Evolutionary conservation across 2,797 vertebrate species (phyloP), one percentile per base, ranked within the genome.

Genomic region (Pagetopsis macropterus): DNA sequence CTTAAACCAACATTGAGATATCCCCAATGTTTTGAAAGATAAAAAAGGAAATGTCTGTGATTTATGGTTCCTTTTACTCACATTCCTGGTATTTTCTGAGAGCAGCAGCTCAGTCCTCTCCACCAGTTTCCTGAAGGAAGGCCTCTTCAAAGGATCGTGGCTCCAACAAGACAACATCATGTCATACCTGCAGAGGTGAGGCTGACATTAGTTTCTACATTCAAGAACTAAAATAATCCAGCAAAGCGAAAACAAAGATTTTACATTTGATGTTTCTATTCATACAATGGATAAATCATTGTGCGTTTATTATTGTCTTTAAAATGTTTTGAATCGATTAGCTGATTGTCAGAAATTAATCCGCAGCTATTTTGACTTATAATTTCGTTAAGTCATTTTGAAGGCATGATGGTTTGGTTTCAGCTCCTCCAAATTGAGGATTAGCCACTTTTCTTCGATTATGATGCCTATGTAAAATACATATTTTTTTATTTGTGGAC

Each of bases 121-220:
- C 62, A 98, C 96, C 0, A 99, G 94, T 84, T 98, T 97, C 83
- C 96, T 96, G 85, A 99, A 99, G 4, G 96, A 96, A 1, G 97
- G 97, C 86, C 98, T 95, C 87, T 96, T 97, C 50, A 98, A 76
- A 68, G 98, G 97, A 77, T 98, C 97, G 0, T 95, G 92, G 79
- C 95, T 97, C 98, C 98, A 99, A 84, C 98, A 99, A 41, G 94
- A 96, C 88, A 96, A 94, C 98, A 99, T 99, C 81, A 98, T 96
- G 70, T 98, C 96, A 52, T 98, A 99, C 89, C 98, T 99, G 55
- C 52, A 87, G 83, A 85, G 48, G 50, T 8, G 6, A 75, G 41
- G 59, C 37, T 2, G 8, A 11, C 43, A n/a, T 83, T 70, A 88
- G 61, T 52, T 70, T 75, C 13, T 58, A 1, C 7, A 13, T 37